Conservation (phyloP, 92 coral and sea anemone species). For the Galaxea fascicularis region DNA sequence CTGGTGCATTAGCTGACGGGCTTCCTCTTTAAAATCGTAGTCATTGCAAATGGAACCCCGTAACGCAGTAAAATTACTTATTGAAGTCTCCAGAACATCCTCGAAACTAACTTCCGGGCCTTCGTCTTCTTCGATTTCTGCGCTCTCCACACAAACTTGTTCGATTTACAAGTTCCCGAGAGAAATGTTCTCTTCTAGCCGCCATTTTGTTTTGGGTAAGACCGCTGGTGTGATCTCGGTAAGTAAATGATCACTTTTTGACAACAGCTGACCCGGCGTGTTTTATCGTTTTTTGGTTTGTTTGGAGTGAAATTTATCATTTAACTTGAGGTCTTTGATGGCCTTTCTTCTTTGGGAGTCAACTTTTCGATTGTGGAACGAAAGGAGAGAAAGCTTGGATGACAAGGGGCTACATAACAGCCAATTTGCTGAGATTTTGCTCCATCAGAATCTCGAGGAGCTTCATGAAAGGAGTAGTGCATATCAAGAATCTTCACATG, state of each 20-base stretch:
- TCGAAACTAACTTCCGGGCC: slow-evolving; percentile 25
- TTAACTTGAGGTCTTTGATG: slow-evolving; percentile 35
- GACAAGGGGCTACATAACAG: slow-evolving; percentile 35
- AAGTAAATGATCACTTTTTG: slow-evolving; percentile 21
- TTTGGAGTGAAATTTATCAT: slow-evolving; percentile 9
- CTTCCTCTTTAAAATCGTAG: slow-evolving; percentile 3
- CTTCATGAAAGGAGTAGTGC: slow-evolving; percentile 26
- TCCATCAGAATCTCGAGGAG: slow-evolving; percentile 32
- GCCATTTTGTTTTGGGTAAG: slow-evolving; percentile 19
- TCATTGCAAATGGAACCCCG: not conserved
- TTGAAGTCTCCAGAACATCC: slow-evolving; percentile 20
- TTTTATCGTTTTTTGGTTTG: not conserved
- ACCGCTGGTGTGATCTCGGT: slow-evolving; percentile 25
- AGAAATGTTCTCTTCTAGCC: not conserved
- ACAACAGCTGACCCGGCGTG: slow-evolving; percentile 31
- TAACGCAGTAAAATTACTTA: slow-evolving; percentile 25
- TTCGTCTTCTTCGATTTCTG: not conserved
- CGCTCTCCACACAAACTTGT: slow-evolving; percentile 2
- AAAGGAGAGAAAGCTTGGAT: slow-evolving; percentile 24
- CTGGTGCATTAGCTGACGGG: not conserved
- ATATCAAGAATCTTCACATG: not conserved
- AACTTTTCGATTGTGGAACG: slow-evolving; percentile 32
- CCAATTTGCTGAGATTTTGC: slow-evolving; percentile 48
- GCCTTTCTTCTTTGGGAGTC: slow-evolving; percentile 39
- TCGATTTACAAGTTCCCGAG: too few relatives aligned